Evolutionary conservation across 2,888 invertebrate genomes (phyloP).

Genomic region (Aproaerema taeniolella): DNA sequence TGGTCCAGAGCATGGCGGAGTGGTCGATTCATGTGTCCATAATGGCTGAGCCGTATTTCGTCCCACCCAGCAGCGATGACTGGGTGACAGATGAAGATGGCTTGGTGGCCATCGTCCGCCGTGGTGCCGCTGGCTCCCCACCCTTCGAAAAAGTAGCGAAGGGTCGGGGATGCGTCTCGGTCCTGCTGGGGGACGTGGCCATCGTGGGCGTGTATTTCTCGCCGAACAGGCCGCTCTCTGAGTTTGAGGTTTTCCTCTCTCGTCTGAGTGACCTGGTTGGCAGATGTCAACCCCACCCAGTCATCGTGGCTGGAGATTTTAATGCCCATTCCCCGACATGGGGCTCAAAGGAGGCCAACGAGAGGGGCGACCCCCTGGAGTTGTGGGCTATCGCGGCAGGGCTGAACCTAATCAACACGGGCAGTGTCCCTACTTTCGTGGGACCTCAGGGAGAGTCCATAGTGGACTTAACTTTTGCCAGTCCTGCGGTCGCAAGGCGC

Average conservation of each 20-base stretch:
- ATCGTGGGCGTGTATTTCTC: neutral
- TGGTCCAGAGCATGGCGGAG: neutral
- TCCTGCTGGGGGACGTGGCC: neutral
- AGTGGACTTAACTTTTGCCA: neutral
- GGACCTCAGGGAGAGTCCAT: no score
- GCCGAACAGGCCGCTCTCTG: no score
- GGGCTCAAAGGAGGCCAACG: neutral
- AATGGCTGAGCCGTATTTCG: neutral
- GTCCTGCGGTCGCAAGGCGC: no score
- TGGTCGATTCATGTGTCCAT: neutral
- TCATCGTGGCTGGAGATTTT: neutral
- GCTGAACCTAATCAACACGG: no score
- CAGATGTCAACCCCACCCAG: neutral
- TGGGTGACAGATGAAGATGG: neutral
- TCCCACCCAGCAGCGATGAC: neutral
- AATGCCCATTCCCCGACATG: neutral
- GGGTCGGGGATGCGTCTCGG: neutral
- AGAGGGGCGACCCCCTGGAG: no score
- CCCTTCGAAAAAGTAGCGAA: neutral
- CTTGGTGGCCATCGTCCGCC: neutral
- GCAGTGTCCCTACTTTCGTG: no score
- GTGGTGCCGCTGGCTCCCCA: neutral
- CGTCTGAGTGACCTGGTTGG: neutral
- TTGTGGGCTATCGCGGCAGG: no score
- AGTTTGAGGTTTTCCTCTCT: no score